Conservation (phyloP, 2,113 vertebrate genomes). For the Ptilorrhoa leucosticta region DNA sequence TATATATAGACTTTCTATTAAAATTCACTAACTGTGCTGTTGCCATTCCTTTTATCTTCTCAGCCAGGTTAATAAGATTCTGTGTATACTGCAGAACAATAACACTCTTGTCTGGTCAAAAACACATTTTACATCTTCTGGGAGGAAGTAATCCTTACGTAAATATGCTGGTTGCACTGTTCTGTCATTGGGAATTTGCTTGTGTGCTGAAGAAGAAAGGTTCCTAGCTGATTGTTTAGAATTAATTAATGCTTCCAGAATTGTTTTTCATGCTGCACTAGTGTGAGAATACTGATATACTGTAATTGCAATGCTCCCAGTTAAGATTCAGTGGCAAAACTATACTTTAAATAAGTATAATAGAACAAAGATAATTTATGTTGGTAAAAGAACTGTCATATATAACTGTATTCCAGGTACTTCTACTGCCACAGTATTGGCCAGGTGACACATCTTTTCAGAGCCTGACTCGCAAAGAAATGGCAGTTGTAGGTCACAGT, state of each 20-base stretch:
- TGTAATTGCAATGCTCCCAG: background rate
- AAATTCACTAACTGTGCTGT: background rate
- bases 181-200: background rate
- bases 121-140: background rate
- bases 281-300: background rate
- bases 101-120: background rate
- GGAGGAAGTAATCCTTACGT: background rate
- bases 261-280: background rate
- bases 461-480: background rate
- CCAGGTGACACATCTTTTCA: background rate
- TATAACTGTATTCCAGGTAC: background rate
- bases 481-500: background rate
- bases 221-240: background rate
- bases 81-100: background rate
- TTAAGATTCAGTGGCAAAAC: background rate
- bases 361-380: background rate
- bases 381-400: background rate
- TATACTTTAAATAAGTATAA: background rate
- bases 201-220: background rate
- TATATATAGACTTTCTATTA: background rate
- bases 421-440: background rate
- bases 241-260: background rate
- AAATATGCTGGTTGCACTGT: background rate
- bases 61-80: conserved; percentile 16
- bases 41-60: conserved; percentile 6